Conservation (phyloP, 2,888 invertebrate species). For the Osmoderma eremita region DNA sequence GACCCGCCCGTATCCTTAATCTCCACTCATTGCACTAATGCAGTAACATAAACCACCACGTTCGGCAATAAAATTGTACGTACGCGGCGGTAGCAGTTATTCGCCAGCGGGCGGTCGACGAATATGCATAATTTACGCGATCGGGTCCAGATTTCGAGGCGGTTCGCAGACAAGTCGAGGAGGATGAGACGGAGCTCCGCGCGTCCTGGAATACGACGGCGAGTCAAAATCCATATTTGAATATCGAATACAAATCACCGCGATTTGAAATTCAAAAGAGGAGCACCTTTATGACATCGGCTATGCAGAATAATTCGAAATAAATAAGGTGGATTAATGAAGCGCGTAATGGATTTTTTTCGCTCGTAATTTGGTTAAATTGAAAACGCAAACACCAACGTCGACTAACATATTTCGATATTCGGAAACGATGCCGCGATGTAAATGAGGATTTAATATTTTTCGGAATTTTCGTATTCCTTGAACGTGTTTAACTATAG, state of each 20-base stretch:
- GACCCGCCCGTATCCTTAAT: constrained; percentile 4
- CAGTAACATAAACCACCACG: constrained; percentile 7
- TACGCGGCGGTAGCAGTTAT: not conserved
- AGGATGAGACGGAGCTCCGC: not conserved
- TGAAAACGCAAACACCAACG: constrained; percentile 29
- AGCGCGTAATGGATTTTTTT: constrained; percentile 42
- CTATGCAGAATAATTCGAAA: constrained; percentile 47
- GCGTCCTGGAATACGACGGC: constrained; percentile 17
- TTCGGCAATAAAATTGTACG: constrained; percentile 2
- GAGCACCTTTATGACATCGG: constrained; percentile 44
- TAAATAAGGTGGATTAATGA: constrained; percentile 47
- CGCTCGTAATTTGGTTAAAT: constrained; percentile 28
- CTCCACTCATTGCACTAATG: constrained; percentile 10
- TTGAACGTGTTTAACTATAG: too few species aligned
- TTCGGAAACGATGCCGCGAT: too few species aligned
- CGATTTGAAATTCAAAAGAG: constrained; percentile 48
- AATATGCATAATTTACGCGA: constrained; percentile 19
- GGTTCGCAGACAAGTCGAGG: not conserved
- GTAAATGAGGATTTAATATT: too few species aligned
- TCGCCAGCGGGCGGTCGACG: not conserved
- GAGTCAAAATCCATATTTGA: constrained; percentile 47
- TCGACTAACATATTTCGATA: constrained; percentile 22
- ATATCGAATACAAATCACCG: constrained; percentile 48
- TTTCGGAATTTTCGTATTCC: too few species aligned
- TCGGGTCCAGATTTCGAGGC: constrained; percentile 16